Evolutionary conservation across 2,888 invertebrate species (phyloP).

Genomic region (Ceriagrion tenellum): DNA sequence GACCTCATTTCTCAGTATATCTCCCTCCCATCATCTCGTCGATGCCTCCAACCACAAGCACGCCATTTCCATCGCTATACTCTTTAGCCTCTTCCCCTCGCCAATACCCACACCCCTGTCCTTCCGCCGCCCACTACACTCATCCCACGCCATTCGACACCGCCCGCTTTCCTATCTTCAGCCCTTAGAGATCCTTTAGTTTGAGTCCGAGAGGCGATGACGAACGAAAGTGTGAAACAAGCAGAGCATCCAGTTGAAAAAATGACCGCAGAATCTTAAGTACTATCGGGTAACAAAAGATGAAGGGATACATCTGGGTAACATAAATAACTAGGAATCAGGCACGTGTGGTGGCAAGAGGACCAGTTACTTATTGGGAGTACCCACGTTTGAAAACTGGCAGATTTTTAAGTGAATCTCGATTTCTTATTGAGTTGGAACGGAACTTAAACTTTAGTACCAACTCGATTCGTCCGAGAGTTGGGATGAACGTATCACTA

Average conservation of each 20-base stretch:
- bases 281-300: too few species aligned
- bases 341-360: too few species aligned
- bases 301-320: too few species aligned
- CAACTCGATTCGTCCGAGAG: too few species aligned
- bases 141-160: neutral
- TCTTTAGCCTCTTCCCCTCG: neutral
- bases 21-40: conserved; percentile 55
- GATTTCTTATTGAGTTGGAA: too few species aligned
- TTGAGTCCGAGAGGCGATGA: neutral
- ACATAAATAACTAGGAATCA: too few species aligned
- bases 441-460: too few species aligned
- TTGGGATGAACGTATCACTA: too few species aligned
- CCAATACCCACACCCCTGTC: neutral
- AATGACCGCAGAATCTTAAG: neutral
- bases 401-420: too few species aligned
- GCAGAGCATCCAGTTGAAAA: neutral
- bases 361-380: too few species aligned
- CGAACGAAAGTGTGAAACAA: neutral
- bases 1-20: conserved; percentile 68
- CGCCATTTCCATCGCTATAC: conserved; percentile 36
- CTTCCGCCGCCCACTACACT: neutral
- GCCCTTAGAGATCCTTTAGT: neutral
- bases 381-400: too few species aligned
- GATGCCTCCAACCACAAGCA: conserved; percentile 52
- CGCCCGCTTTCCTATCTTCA: conserved; percentile 22